Evolutionary conservation across 2,113 vertebrate genomes (phyloP).

Genomic region (Coregonus clupeaformis): DNA sequence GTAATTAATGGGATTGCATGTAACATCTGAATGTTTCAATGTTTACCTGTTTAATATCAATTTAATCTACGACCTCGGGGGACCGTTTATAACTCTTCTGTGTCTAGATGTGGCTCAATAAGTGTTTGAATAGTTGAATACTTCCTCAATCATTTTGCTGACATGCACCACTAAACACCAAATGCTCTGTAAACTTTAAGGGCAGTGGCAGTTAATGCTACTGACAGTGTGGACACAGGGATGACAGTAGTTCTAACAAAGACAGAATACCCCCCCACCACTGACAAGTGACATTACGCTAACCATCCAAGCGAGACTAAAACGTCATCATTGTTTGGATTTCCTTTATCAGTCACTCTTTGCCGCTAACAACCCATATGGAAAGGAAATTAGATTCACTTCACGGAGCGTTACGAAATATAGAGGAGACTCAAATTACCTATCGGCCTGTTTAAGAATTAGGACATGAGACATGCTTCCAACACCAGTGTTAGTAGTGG

Average conservation of each 20-base stretch:
- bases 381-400: slow-evolving; percentile 51
- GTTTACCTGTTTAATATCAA: background rate
- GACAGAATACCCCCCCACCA: slow-evolving; percentile 48
- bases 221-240: slow-evolving; percentile 28
- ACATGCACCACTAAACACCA: background rate
- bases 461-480: slow-evolving; percentile 43
- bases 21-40: slow-evolving; percentile 2
- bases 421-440: slow-evolving; percentile 41
- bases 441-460: slow-evolving; percentile 46
- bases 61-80: background rate
- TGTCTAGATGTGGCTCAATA: background rate
- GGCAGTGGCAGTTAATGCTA: slow-evolving; percentile 22
- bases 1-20: background rate
- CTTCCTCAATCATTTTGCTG: background rate
- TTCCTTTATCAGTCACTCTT: slow-evolving; percentile 56
- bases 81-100: background rate
- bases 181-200: slow-evolving; percentile 8
- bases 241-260: slow-evolving; percentile 61
- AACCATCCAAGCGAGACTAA: slow-evolving; percentile 49
- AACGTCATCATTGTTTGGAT: slow-evolving; percentile 67
- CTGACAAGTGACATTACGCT: slow-evolving; percentile 56
- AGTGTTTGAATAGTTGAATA: background rate
- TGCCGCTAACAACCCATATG: slow-evolving; percentile 46
- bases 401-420: slow-evolving; percentile 49
- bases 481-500: slow-evolving; percentile 15